phyloP scores from a whole-genome alignment of 2,797 vertebrate genomes.

The Melanotaenia boesemani region DNA sequence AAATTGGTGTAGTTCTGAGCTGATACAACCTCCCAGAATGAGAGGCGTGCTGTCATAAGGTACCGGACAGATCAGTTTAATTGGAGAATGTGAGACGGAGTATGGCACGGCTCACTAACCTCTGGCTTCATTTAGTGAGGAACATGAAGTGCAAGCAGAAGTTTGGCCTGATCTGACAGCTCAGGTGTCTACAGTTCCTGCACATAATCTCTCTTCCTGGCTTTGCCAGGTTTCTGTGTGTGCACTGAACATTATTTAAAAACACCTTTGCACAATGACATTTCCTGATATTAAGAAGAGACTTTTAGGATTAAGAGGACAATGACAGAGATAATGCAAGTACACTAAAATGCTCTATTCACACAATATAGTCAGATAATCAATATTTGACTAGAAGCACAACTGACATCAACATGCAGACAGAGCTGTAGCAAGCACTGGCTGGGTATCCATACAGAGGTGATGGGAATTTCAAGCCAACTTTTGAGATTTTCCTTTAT shows the following conservation, averaged over 20 bases:
- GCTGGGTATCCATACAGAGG: not conserved
- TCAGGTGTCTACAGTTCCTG: constrained; percentile 32
- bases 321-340: not conserved
- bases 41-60: constrained; percentile 56
- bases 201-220: constrained; percentile 16
- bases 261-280: not conserved
- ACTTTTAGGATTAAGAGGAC: not conserved
- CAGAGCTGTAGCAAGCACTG: not conserved
- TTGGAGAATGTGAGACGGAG: constrained; percentile 69
- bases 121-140: constrained; percentile 52
- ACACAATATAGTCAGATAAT: not conserved
- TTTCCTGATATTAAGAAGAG: not conserved
- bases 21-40: constrained; percentile 52
- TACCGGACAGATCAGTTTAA: constrained; percentile 69
- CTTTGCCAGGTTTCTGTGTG: constrained; percentile 6
- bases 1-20: constrained; percentile 58
- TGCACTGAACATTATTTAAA: constrained; percentile 5
- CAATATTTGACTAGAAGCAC: not conserved
- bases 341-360: not conserved
- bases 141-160: constrained; percentile 50
- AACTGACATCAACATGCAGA: not conserved
- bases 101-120: constrained; percentile 50
- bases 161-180: constrained; percentile 33
- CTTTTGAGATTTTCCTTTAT: not conserved
- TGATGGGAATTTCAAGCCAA: not conserved